Evolutionary conservation across 2,113 vertebrate species (phyloP), one percentile per base, ranked within the genome.

Genomic region (Oxyura jamaicensis): DNA sequence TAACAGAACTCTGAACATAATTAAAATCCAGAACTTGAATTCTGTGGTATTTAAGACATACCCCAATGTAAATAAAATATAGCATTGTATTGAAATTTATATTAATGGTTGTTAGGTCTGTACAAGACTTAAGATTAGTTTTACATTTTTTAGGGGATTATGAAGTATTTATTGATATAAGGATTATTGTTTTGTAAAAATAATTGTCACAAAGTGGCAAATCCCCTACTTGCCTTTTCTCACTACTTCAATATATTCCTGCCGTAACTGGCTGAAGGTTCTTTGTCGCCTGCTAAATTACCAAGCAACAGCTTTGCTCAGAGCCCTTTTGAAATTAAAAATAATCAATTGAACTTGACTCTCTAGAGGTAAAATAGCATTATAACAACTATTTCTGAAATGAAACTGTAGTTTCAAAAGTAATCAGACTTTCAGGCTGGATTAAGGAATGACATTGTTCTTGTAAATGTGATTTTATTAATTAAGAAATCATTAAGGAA

Each of bases 401-500:
- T 95, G 66, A 95, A 96, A 95, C 73, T 95, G 81, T 48, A 96
- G 65, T 77, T 95, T 82, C 31, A 90, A 92, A 97, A 94, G n/a
- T 90, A 97, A 96, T 96, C 92, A 94, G 94, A 91, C 20, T 88
- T 95, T 95, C 60, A 62, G 36, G 67, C 68, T 92, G 20, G 15
- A 94, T 97, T 96, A 94, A 96, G 83, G 26, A 88, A 88, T 39
- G 83, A 4, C 28, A 67, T 25, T 86, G 62, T 84, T 96, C 91
- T 96, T 94, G 91, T 86, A 96, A 97, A 96, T 93, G 76, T 93
- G 52, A 94, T 92, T 97, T 95, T 96, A 95, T 97, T 97, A 97
- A 97, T 97, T 98, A 97, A 91, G 59, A 93, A 96, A 95, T 96
- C 94, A 95, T 94, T 93, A 95, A 94, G 80, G 92, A 93, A 86